Conservation (phyloP, 2,797 vertebrate genomes). For the Melanotaenia parkinsoni region DNA sequence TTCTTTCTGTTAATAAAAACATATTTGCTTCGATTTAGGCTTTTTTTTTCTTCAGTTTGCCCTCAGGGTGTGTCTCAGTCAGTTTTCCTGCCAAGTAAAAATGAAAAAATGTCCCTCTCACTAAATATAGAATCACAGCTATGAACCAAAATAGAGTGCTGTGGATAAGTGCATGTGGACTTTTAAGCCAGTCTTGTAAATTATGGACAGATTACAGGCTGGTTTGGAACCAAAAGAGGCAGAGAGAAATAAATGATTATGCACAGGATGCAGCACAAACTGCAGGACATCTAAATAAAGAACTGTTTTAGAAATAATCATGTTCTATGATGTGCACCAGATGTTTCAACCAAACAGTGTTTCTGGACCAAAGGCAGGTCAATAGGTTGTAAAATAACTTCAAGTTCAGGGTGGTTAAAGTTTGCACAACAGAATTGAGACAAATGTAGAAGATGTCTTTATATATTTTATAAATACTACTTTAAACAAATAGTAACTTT, state of each 20-base stretch:
- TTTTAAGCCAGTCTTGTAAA: conserved; percentile 39
- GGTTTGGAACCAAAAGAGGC: conserved; percentile 49
- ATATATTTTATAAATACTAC: too few relatives aligned
- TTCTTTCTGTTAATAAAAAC: conserved; percentile 51
- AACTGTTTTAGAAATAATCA: neutral
- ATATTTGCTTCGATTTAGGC: conserved; percentile 36
- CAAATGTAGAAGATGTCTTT: too few relatives aligned
- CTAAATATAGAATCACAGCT: conserved; percentile 58
- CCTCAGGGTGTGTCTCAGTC: conserved; percentile 53
- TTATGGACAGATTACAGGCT: conserved; percentile 57
- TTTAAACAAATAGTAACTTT: too few relatives aligned
- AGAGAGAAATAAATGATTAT: conserved; percentile 40
- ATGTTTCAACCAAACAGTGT: too few relatives aligned
- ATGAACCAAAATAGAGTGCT: conserved; percentile 74
- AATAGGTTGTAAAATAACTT: too few relatives aligned
- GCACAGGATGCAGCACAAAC: conserved; percentile 23
- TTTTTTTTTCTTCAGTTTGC: conserved; percentile 3
- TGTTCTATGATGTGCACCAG: too few relatives aligned
- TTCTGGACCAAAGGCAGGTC: too few relatives aligned
- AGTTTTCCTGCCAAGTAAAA: conserved; percentile 33
- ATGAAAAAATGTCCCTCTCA: conserved; percentile 43
- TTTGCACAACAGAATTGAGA: too few relatives aligned
- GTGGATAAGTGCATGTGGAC: conserved; percentile 52
- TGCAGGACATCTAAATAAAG: conserved; percentile 13
- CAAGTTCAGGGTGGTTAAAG: neutral